Evolutionary conservation across 2,113 vertebrate species (phyloP), one percentile per base, ranked within the genome.

Genomic region (Geococcyx californianus): DNA sequence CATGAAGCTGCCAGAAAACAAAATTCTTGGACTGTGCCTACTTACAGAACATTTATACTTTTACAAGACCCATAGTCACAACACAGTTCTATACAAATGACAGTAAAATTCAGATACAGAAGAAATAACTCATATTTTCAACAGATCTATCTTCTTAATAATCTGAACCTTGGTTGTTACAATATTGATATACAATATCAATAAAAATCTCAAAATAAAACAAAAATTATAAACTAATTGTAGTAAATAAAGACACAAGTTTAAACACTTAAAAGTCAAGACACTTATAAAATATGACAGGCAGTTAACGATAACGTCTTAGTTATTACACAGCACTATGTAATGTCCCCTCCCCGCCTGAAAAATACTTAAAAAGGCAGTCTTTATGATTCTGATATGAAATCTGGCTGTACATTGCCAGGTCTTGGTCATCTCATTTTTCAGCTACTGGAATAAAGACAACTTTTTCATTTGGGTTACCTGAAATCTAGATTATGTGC

Each of bases 401-500:
- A n/a, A 13, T 60, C 58, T n/a, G 19, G 19, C 23, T 67, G 3
- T 4, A 28, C 1, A 3, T n/a, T n/a, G n/a, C n/a, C n/a, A n/a
- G n/a, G 49, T 28, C 42, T 68, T 78, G 82, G 77, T 52, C 28
- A 4, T 38, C 47, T 67, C 19, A 83, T 63, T 83, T 90, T 77
- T 84, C 59, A 90, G 47, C 44, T 82, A 17, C 44, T 58, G 24
- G 82, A 95, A 91, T 36, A 62, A 90, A 76, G 64, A 74, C 38
- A 74, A 62, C 79, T 74, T 95, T 94, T 91, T 91, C 67, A 78
- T 94, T 94, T 16, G 11, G 79, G 88, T 94, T 96, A 97, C 94
- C 96, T 97, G 96, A 92, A 92, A 92, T 90, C 85, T 93, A 89
- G 88, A 96, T 85, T 95, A 72, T 95, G 85, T 78, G 76, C 88